Conservation (phyloP, 2,797 vertebrate genomes). For the Sebastes minor region DNA sequence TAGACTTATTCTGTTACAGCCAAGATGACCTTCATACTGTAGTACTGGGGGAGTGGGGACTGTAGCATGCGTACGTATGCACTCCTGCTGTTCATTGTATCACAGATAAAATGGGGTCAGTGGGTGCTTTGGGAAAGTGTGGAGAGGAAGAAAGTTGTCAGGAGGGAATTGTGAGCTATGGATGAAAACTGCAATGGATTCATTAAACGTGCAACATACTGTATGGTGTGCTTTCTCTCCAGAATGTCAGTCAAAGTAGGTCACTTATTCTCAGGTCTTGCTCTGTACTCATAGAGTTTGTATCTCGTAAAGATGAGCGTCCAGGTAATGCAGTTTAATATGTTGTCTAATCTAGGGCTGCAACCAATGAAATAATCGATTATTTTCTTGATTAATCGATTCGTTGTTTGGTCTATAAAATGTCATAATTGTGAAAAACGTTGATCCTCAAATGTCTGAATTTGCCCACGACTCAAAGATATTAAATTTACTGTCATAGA, state of each 20-base stretch:
- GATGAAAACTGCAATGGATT: conserved; percentile 1
- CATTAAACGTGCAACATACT: neutral
- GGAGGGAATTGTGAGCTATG: conserved; percentile 9
- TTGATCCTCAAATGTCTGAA: too few species aligned
- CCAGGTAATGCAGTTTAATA: neutral
- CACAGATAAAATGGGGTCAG: conserved; percentile 25
- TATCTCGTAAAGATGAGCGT: neutral
- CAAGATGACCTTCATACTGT: neutral
- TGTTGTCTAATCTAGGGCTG: neutral
- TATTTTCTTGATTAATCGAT: too few species aligned
- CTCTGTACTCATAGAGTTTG: neutral
- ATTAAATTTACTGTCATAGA: too few species aligned
- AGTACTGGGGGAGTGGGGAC: neutral
- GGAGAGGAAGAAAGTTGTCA: conserved; percentile 14
- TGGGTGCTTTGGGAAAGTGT: neutral
- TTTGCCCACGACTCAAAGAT: too few species aligned
- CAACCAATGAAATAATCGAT: too few species aligned
- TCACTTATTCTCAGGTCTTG: neutral
- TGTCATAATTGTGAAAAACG: too few species aligned
- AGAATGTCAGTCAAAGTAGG: conserved; percentile 17
- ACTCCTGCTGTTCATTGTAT: neutral
- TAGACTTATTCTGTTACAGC: neutral
- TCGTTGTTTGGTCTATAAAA: too few species aligned
- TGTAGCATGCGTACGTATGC: neutral
- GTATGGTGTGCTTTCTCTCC: neutral